Conservation (phyloP, 1,140 invertebrate genomes). For the Diploscapter pachys region DNA sequence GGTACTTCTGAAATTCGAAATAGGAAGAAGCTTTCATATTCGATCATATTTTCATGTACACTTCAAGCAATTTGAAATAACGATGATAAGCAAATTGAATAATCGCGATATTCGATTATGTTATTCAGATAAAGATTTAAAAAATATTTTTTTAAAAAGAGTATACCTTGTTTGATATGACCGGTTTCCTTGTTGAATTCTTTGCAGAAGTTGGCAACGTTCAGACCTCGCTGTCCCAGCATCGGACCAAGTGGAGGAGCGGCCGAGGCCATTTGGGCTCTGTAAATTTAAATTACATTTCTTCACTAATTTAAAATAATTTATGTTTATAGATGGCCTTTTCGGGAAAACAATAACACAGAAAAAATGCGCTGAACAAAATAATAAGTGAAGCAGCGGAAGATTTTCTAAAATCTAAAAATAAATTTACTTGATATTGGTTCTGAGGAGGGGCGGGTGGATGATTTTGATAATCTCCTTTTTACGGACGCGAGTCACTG, state of each 20-base stretch:
- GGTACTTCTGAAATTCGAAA: too few relatives aligned
- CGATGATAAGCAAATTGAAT: too few relatives aligned
- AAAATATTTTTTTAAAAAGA: neutral
- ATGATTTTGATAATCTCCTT: constrained; percentile 50
- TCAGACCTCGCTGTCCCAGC: constrained; percentile 74
- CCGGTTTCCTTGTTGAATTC: constrained; percentile 94
- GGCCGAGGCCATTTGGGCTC: constrained; percentile 57
- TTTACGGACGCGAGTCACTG: constrained; percentile 40
- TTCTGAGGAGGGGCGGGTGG: constrained; percentile 46
- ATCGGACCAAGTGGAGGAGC: constrained; percentile 56
- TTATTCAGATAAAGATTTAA: too few relatives aligned
- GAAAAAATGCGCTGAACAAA: too few relatives aligned
- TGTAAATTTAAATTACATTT: constrained; percentile 25
- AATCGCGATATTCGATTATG: too few relatives aligned
- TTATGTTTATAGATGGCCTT: too few relatives aligned
- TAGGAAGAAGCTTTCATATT: too few relatives aligned
- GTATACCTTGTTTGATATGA: constrained; percentile 78
- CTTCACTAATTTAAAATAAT: too few relatives aligned
- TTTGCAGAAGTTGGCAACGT: constrained; percentile 93
- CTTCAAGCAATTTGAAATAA: too few relatives aligned
- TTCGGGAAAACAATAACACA: too few relatives aligned
- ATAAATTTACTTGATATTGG: constrained; percentile 48
- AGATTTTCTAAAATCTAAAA: neutral
- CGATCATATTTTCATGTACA: too few relatives aligned
- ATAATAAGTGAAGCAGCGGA: neutral